A percentile compares a stretch with the other conserved stretches of the same genome.
Evolutionary conservation across 2,888 invertebrate species (phyloP).

Genomic region (Tiliacea aurago): DNA sequence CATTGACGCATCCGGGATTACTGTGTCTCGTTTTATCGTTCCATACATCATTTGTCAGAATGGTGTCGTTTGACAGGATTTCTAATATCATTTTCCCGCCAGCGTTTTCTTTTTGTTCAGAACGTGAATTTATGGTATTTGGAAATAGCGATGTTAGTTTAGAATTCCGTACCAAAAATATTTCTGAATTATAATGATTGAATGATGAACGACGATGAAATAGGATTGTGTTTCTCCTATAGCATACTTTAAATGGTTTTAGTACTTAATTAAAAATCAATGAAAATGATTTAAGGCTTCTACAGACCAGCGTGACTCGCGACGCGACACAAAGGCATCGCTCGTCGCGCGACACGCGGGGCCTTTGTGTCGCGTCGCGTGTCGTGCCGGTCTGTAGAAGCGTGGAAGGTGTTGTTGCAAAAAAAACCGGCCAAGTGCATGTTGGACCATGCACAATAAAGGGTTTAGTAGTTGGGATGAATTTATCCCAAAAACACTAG

Average conservation of each 20-base stretch:
- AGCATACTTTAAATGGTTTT: background rate
- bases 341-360: no score
- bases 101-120: constrained; percentile 56
- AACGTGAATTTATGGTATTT: constrained; percentile 59
- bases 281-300: constrained; percentile 1
- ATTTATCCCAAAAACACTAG: no score
- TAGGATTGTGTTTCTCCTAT: background rate
- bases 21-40: constrained; percentile 48
- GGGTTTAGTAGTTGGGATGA: no score
- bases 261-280: background rate
- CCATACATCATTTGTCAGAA: constrained; percentile 60
- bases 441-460: no score
- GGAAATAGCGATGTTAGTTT: constrained; percentile 53
- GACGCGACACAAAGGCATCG: no score
- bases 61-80: constrained; percentile 56
- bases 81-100: constrained; percentile 60
- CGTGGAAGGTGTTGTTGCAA: background rate
- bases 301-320: no score
- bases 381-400: no score
- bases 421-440: constrained; percentile 8
- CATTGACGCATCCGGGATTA: constrained; percentile 62
- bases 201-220: constrained; percentile 35
- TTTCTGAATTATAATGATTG: constrained; percentile 46
- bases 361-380: no score
- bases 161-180: constrained; percentile 39